Evolutionary conservation across 2,888 invertebrate species (phyloP), one percentile per base, ranked within the genome.

Genomic region (Cryptocheilus praepositus): DNA sequence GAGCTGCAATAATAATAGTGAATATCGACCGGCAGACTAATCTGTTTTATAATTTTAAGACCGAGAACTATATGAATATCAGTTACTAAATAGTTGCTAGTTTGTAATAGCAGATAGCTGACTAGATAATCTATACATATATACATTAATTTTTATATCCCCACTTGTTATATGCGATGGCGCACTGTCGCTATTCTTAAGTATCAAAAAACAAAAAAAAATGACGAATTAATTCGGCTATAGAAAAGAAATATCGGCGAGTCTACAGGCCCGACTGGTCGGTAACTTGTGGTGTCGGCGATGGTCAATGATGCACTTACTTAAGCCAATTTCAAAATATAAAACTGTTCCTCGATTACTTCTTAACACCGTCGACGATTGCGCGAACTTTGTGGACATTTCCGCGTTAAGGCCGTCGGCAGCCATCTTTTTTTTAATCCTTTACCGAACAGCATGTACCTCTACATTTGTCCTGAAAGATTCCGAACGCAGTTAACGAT

Each of bases 11-110:
- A 79, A 79, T 72, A 77, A 81, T 79, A 80, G 74, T 74, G 66
- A 84, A 77, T 76, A 82, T 80, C 76, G 71, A 80, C 73, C 75
- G 77, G 81, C 82, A 84, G 83, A 83, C 83, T 80, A 83, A 83
- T 82, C 81, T 83, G 83, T 86, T 84, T 84, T 83, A 82, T 83
- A 84, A 83, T 84, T 83, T 81, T 84, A 84, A 81, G 83, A 81
- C 76, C 81, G 79, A 82, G 79, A 80, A 79, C 81, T 81, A 84
- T 83, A 81, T 80, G 71, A 81, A 83, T 84, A 85, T 85, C 81
- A 81, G 82, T 83, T 85, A 77, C 76, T 74, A 81, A 81, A 80
- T 76, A 81, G 81, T 82, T 79, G 76, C 78, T 86, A 86, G 85
- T 84, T 85, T 84, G 74, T 85, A 85, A 85, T 76, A 76, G 81